Evolutionary conservation across 1,140 invertebrate genomes (phyloP).

Genomic region (Heliothis subflexa): DNA sequence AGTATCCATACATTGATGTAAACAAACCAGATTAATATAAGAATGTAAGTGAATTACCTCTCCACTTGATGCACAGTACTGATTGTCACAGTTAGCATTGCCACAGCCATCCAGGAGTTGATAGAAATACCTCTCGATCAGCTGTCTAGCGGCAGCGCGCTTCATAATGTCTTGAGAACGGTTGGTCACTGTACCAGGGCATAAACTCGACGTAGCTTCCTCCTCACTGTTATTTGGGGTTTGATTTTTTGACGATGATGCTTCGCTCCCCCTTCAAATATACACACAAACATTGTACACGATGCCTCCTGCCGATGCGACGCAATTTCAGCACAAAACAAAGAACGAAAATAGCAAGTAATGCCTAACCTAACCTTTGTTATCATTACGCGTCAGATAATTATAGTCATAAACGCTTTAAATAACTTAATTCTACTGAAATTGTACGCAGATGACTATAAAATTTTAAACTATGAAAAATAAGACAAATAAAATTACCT

Average conservation of each 20-base stretch:
- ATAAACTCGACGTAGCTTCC: constrained; percentile 70
- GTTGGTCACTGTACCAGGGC: constrained; percentile 63
- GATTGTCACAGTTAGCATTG: constrained; percentile 93
- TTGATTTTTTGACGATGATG: constrained; percentile 81
- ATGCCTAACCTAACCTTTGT: constrained; percentile 75
- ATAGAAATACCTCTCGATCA: constrained; percentile 97
- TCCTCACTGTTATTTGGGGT: constrained; percentile 72
- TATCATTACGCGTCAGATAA: constrained; percentile 57
- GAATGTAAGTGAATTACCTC: constrained; percentile 86
- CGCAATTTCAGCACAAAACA: constrained; percentile 61
- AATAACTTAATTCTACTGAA: neutral
- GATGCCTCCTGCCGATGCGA: constrained; percentile 21
- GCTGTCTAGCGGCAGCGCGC: constrained; percentile 93
- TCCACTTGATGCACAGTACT: constrained; percentile 95
- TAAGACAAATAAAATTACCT: constrained; percentile 74
- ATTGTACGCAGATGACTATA: neutral
- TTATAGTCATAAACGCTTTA: constrained; percentile 35
- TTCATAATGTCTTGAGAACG: constrained; percentile 91
- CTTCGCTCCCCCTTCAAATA: constrained; percentile 80
- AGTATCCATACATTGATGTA: neutral
- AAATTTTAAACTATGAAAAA: constrained; percentile 34
- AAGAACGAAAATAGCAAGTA: constrained; percentile 82
- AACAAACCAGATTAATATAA: constrained; percentile 28
- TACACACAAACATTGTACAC: constrained; percentile 46
- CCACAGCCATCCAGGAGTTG: constrained; percentile 96